Evolutionary conservation across 1,140 invertebrate species (phyloP), one percentile per base, ranked within the genome.

Genomic region (Diorhabda sublineata): DNA sequence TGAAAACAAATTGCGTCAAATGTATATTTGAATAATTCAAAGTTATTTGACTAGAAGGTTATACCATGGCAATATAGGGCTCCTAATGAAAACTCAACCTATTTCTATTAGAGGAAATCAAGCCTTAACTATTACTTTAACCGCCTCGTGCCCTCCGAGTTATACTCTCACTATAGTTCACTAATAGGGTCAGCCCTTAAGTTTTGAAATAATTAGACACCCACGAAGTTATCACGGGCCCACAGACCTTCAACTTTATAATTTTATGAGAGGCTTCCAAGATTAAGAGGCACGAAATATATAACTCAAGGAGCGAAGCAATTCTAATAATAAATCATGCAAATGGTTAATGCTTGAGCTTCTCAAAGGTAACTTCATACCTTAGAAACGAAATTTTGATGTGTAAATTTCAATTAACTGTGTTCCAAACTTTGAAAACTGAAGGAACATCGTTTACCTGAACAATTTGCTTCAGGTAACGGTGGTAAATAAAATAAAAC

Each of bases 81-180:
- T 52, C n/a, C 6, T 52, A 52, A 52, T 52, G n/a, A n/a, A 52
- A 52, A 52, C 47, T n/a, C 47, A 3, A 52, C 47, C 47, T 3
- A 52, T 52, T 52, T n/a, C 47, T 52, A 52, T 52, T 52, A 52
- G 47, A 52, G 47, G n/a, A 52, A 52, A 52, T 52, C n/a, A n/a
- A 52, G 47, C 47, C 47, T 52, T 52, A 52, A 52, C 47, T 52
- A 52, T 52, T 52, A 52, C n/a, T 52, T 8, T 52, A 52, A 52
- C 47, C 47, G 47, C 3, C 47, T 6, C 4, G 47, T 52, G 47
- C 47, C 47, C 47, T 52, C n/a, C 47, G 3, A 52, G 47, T 52
- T 52, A 52, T 52, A 52, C n/a, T 52, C 47, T n/a, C n/a, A 6
- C 6, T 52, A 8, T n/a, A 52, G 2, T 52, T 52, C 47, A 4